These are phyloP conservation scores for Plectus sambesii DNA, from an alignment of 1,140 invertebrate species.

Conservation along the genomic window DNA sequence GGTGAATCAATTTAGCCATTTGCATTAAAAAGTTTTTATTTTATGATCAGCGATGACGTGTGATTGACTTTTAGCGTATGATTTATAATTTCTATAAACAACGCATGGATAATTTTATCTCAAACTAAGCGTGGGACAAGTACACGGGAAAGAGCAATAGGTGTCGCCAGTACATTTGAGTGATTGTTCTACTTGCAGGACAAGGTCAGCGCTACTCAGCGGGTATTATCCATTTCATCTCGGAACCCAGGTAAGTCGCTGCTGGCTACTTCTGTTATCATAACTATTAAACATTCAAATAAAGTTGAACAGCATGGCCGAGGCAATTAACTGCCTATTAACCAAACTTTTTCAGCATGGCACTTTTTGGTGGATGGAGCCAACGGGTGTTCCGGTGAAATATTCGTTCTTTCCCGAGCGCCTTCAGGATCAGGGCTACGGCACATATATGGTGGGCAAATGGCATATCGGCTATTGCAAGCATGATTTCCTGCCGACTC, in stretches of 20 bases:
- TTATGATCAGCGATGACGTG: conserved; percentile 4
- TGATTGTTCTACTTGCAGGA: too few species aligned
- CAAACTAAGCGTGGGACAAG: too few species aligned
- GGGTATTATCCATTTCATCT: conserved; percentile 36
- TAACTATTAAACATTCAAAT: too few species aligned
- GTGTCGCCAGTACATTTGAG: conserved; percentile 1
- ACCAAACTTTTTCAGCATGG: conserved; percentile 30
- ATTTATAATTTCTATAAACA: too few species aligned
- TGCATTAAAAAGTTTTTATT: conserved; percentile 14
- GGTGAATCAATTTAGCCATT: too few species aligned
- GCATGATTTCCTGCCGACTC: conserved; percentile 48
- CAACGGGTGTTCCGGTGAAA: conserved; percentile 42
- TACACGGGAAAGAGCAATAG: too few species aligned
- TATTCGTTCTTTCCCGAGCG: conserved; percentile 49
- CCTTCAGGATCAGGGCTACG: conserved; percentile 48
- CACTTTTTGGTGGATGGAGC: conserved; percentile 38
- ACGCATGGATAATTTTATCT: too few species aligned
- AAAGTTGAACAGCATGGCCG: too few species aligned
- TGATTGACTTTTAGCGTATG: too few species aligned
- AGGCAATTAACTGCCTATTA: too few species aligned
- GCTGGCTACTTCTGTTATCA: conserved; percentile 2
- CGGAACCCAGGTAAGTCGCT: conserved; percentile 28
- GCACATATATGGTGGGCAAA: conserved; percentile 52
- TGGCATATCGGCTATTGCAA: conserved; percentile 53
- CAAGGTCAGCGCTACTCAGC: conserved; percentile 38